phyloP scores from a whole-genome alignment of 2,113 vertebrate species.

The Passer montanus region DNA sequence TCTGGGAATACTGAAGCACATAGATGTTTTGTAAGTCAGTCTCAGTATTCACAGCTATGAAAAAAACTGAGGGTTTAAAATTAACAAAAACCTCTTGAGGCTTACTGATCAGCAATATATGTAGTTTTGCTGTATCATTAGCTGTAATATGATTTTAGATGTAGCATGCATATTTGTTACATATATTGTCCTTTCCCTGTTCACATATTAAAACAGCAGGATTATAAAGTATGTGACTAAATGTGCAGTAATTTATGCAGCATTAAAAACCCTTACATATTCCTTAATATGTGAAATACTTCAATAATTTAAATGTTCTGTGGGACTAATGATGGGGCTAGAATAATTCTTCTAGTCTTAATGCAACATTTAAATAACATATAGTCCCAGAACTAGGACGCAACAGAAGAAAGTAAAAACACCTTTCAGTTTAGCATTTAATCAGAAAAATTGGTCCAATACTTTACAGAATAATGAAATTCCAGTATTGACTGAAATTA shows the following conservation, averaged over 20 bases:
- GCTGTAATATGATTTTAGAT: not conserved
- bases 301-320: constrained; percentile 54
- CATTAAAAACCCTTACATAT: not conserved
- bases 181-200: not conserved
- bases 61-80: not conserved
- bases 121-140: not conserved
- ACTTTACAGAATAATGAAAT: not conserved
- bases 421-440: constrained; percentile 24
- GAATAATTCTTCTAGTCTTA: constrained; percentile 1
- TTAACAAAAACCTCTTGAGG: not conserved
- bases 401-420: constrained; percentile 16
- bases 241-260: constrained; percentile 27
- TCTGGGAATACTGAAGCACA: not conserved
- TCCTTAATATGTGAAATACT: constrained; percentile 60
- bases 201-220: not conserved
- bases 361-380: constrained; percentile 17
- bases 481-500: not conserved
- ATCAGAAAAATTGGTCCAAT: not conserved
- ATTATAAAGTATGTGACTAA: constrained; percentile 11
- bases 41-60: not conserved
- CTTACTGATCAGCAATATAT: not conserved
- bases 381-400: constrained; percentile 26
- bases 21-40: not conserved
- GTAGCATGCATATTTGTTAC: not conserved
- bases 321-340: not conserved